Conservation (phyloP, 2,888 invertebrate genomes). For the Cylloceria caligata region DNA sequence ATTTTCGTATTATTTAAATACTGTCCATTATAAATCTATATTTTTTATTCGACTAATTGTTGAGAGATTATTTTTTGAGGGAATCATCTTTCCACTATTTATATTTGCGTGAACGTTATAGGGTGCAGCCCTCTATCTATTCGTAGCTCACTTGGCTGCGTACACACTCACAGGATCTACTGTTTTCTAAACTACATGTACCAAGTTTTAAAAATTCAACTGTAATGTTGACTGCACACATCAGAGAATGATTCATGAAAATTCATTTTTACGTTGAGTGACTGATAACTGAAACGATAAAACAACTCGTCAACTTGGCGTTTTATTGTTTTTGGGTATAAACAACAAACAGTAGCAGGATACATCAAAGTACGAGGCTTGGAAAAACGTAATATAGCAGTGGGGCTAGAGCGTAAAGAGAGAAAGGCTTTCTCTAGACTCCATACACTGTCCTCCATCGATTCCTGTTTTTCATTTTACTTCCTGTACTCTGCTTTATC, state of each 20-base stretch:
- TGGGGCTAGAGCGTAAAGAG: conserved; percentile 14
- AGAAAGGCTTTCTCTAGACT: conserved; percentile 7
- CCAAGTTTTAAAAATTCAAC: neutral
- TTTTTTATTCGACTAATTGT: too few relatives aligned
- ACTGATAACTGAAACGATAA: neutral
- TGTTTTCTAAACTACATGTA: neutral
- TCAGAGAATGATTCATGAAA: too few relatives aligned
- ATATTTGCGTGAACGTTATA: too few relatives aligned
- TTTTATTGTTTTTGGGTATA: neutral
- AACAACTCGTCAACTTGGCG: neutral
- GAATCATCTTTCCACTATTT: too few relatives aligned
- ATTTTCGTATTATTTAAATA: too few relatives aligned
- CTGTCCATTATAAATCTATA: too few relatives aligned
- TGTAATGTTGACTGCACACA: too few relatives aligned
- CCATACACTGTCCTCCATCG: neutral
- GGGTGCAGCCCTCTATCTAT: too few relatives aligned
- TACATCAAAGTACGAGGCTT: neutral
- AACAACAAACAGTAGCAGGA: neutral
- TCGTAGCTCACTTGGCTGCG: neutral
- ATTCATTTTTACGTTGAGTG: too few relatives aligned
- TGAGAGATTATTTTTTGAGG: too few relatives aligned
- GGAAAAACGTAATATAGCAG: conserved; percentile 41
- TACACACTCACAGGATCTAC: neutral
- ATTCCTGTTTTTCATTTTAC: conserved; percentile 31
- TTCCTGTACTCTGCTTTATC: neutral